Conservation (phyloP, 1,140 invertebrate species). For the Ephestia elutella region DNA sequence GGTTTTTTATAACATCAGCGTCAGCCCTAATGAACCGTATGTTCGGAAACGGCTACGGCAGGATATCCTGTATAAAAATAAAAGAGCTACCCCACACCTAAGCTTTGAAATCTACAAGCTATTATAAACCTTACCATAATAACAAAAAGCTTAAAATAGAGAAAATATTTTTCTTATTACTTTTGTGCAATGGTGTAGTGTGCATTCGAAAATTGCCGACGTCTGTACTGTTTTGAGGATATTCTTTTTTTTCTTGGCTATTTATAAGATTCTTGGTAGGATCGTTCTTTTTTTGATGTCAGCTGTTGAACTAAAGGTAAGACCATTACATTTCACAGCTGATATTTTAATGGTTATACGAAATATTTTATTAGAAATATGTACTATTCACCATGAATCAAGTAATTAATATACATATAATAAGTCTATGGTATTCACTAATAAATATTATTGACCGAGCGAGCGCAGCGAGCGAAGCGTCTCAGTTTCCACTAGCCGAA, state of each 20-base stretch:
- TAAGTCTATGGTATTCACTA: no score
- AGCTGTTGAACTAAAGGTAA: not conserved
- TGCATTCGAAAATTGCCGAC: not conserved
- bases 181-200: conserved; percentile 1
- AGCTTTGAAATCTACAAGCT: conserved; percentile 9
- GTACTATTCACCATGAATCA: no score
- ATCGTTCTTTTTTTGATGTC: not conserved
- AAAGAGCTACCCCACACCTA: conserved; percentile 67
- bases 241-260: conserved; percentile 3
- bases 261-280: conserved; percentile 5
- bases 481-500: no score
- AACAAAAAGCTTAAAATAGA: not conserved
- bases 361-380: no score
- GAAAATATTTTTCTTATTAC: not conserved
- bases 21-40: conserved; percentile 57
- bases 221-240: conserved; percentile 3
- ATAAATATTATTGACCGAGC: no score
- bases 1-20: conserved; percentile 41
- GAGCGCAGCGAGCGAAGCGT: no score
- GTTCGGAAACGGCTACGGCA: conserved; percentile 54
- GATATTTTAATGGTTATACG: not conserved
- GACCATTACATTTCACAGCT: not conserved
- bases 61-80: conserved; percentile 73
- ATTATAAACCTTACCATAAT: not conserved
- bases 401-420: no score